Conservation (phyloP, 2,888 invertebrate species). For the Arctia plantaginis region DNA sequence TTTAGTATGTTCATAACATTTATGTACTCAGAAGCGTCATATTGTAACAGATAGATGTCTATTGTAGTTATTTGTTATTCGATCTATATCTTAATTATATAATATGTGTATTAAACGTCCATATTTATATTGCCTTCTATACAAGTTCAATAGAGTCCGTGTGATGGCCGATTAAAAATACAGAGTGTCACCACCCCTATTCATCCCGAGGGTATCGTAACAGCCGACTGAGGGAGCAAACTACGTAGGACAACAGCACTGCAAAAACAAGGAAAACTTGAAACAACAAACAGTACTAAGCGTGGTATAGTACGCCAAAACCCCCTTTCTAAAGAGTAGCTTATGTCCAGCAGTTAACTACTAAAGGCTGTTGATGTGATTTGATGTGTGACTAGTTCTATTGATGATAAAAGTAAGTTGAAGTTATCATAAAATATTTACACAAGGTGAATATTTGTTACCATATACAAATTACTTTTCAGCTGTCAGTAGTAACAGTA, state of each 20-base stretch:
- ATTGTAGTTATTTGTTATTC: constrained; percentile 5
- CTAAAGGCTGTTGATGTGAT: too few species aligned
- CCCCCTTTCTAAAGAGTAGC: too few species aligned
- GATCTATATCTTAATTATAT: background rate
- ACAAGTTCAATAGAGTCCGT: background rate
- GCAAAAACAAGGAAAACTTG: too few species aligned
- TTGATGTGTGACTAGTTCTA: background rate
- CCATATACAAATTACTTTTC: background rate
- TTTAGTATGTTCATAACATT: background rate
- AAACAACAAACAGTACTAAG: too few species aligned
- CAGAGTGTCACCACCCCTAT: too few species aligned
- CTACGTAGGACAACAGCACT: too few species aligned
- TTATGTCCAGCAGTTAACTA: too few species aligned
- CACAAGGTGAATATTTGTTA: background rate
- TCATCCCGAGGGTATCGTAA: too few species aligned
- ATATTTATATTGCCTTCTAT: background rate
- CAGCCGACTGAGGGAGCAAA: too few species aligned
- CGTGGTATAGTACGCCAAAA: too few species aligned
- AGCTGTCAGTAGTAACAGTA: background rate
- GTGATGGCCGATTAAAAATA: too few species aligned
- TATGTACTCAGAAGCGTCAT: background rate
- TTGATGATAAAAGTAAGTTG: background rate
- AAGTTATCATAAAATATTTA: background rate
- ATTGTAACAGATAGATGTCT: background rate
- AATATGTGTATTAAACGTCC: too few species aligned